A percentile compares a stretch with the other conserved stretches of the same genome.
Evolutionary conservation across 2,888 invertebrate species (phyloP).

Genomic region (Disparrhopalites patrizii): DNA sequence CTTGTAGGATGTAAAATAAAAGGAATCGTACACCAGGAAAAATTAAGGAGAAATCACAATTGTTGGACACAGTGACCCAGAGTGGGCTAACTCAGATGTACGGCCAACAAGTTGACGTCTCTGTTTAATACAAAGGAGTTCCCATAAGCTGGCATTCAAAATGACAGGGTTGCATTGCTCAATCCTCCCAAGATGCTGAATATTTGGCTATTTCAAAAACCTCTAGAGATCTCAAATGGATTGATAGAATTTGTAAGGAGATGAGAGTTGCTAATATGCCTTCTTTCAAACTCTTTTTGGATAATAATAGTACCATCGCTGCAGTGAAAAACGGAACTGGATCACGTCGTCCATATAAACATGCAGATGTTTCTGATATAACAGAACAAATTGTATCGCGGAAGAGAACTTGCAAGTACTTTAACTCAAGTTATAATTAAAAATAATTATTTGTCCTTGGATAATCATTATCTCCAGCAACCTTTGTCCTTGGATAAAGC

Average conservation of each 20-base stretch:
- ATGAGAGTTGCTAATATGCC: too few relatives aligned
- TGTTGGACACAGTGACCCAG: constrained; percentile 41
- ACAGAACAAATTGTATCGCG: too few relatives aligned
- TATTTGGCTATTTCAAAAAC: constrained; percentile 32
- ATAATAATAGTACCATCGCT: too few relatives aligned
- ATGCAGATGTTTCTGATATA: too few relatives aligned
- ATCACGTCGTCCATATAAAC: too few relatives aligned
- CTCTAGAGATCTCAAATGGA: constrained; percentile 31
- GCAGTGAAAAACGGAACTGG: too few relatives aligned
- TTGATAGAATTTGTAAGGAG: constrained; percentile 27
- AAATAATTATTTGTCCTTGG: constrained; percentile 4
- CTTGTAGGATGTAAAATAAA: constrained; percentile 26
- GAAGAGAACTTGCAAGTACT: too few relatives aligned
- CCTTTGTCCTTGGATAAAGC: too few relatives aligned
- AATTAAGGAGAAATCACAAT: not conserved
- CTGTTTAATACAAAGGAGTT: constrained; percentile 6
- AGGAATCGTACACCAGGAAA: not conserved
- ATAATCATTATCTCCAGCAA: not conserved
- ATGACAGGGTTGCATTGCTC: constrained; percentile 35
- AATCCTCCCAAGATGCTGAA: constrained; percentile 38
- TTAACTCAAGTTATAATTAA: too few relatives aligned
- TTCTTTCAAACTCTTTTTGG: too few relatives aligned
- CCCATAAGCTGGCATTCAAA: constrained; percentile 35
- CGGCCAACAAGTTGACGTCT: too few relatives aligned
- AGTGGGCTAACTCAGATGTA: constrained; percentile 33